Evolutionary conservation across 2,113 vertebrate species (phyloP).

Genomic region (Tinamus guttatus): DNA sequence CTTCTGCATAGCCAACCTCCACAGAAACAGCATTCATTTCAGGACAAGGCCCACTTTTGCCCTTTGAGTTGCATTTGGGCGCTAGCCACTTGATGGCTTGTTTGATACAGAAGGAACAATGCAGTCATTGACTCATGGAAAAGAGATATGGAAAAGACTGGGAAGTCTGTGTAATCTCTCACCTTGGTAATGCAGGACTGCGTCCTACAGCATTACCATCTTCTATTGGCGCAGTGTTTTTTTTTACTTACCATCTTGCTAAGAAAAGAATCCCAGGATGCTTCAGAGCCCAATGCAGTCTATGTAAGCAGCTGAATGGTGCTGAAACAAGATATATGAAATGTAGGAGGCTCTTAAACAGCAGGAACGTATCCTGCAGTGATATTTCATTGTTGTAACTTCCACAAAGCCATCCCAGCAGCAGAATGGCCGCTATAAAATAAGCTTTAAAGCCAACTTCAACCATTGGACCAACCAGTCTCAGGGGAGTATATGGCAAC

Average conservation of each 20-base stretch:
- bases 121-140: constrained; percentile 39
- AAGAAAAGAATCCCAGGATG: not conserved
- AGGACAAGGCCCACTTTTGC: constrained; percentile 19
- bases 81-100: constrained; percentile 8
- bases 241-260: not conserved
- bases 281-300: not conserved
- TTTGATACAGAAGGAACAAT: constrained; percentile 24
- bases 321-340: not conserved
- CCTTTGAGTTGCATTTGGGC: constrained; percentile 1
- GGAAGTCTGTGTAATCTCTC: not conserved
- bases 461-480: not conserved
- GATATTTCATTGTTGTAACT: not conserved
- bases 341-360: not conserved
- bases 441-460: not conserved
- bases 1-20: constrained; percentile 2
- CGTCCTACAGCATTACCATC: not conserved
- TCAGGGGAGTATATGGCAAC: not conserved
- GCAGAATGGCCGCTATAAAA: not conserved
- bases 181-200: not conserved
- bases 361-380: not conserved
- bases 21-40: constrained; percentile 43
- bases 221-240: not conserved
- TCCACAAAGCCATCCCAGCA: not conserved
- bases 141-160: constrained; percentile 27
- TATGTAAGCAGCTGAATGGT: not conserved